Evolutionary conservation across 1,140 invertebrate genomes (phyloP).

Genomic region (Zaprionus africanus): DNA sequence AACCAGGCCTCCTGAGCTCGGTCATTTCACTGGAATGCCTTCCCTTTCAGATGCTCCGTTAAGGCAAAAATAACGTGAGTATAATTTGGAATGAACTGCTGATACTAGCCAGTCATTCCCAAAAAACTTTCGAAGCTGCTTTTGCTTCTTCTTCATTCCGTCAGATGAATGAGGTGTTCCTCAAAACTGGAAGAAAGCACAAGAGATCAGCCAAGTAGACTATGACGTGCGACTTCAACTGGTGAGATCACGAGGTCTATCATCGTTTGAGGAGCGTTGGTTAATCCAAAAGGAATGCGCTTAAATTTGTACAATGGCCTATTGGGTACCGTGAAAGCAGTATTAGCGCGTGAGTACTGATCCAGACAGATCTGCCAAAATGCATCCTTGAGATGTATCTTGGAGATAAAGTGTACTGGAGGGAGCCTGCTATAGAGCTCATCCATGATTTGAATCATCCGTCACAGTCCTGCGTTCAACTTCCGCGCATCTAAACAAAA

Average conservation of each 20-base stretch:
- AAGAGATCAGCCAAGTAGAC: not conserved
- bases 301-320: not conserved
- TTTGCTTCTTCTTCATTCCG: too few relatives aligned
- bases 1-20: too few relatives aligned
- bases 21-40: too few relatives aligned
- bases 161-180: too few relatives aligned
- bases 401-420: not conserved
- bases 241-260: conserved; percentile 8
- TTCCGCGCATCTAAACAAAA: too few relatives aligned
- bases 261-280: conserved; percentile 23
- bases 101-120: too few relatives aligned
- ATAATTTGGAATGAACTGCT: too few relatives aligned
- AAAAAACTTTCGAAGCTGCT: too few relatives aligned
- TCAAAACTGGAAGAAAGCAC: too few relatives aligned
- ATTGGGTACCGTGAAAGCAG: not conserved
- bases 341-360: not conserved
- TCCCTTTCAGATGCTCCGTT: too few relatives aligned
- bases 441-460: not conserved
- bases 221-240: not conserved
- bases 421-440: not conserved
- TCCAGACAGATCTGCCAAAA: conserved; percentile 1
- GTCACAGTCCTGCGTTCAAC: too few relatives aligned
- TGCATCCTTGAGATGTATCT: conserved; percentile 6
- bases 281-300: not conserved
- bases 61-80: too few relatives aligned